These are phyloP conservation scores for Styela plicata DNA, from an alignment of 23 tunicate species.

Conservation along the genomic window DNA sequence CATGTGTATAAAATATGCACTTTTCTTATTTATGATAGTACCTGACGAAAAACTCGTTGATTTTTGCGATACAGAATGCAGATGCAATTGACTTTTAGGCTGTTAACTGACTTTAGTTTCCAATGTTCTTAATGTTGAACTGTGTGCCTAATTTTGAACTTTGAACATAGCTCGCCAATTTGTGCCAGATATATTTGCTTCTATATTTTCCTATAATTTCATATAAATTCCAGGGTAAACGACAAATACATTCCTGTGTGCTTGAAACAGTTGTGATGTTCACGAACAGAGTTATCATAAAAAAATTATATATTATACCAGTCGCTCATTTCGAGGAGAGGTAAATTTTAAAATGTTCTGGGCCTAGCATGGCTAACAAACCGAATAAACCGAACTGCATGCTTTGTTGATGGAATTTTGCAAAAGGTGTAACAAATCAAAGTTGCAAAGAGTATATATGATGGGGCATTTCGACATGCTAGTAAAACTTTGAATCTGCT, in stretches of 20 bases:
- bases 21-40: not conserved
- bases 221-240: not conserved
- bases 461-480: too few species aligned
- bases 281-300: too few species aligned
- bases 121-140: not conserved
- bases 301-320: too few species aligned
- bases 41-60: not conserved
- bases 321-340: too few species aligned
- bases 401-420: too few species aligned
- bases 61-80: not conserved
- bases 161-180: not conserved
- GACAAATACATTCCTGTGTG: not conserved
- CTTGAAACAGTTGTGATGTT: too few species aligned
- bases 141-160: not conserved
- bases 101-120: not conserved
- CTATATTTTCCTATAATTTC: not conserved
- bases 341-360: too few species aligned
- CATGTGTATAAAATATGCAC: not conserved
- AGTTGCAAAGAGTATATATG: too few species aligned
- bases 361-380: too few species aligned
- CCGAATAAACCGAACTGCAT: too few species aligned
- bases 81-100: not conserved
- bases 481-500: too few species aligned
- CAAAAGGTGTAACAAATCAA: too few species aligned
- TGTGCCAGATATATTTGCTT: not conserved